Conservation (phyloP, 2,113 vertebrate species). For the Chloropsis cyanopogon region DNA sequence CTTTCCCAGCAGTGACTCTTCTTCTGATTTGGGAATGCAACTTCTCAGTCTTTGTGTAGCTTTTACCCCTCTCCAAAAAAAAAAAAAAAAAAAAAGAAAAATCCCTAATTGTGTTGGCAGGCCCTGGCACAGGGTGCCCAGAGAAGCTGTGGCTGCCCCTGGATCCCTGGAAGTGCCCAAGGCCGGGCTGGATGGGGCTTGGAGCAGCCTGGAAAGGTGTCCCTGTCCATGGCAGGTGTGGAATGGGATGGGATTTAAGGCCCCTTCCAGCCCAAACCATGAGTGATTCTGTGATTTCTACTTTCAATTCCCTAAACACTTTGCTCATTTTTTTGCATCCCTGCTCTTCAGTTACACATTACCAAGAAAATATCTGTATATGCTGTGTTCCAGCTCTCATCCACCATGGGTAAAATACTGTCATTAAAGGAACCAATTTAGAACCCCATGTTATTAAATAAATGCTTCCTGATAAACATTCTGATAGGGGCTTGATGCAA, state of each 20-base stretch:
- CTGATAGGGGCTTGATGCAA: not conserved
- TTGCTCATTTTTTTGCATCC: not conserved
- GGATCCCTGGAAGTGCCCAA: not conserved
- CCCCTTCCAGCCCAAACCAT: not conserved
- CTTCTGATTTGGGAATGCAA: not conserved
- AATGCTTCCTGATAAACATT: not conserved
- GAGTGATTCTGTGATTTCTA: not conserved
- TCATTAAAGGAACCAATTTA: not conserved
- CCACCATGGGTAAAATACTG: not conserved
- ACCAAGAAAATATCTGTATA: not conserved
- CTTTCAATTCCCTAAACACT: too few relatives aligned
- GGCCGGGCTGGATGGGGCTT: not conserved
- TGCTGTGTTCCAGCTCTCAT: not conserved
- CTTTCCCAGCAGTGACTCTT: too few relatives aligned
- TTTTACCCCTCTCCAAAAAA: not conserved
- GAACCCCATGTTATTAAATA: not conserved
- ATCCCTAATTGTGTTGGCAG: not conserved
- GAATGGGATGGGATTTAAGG: accelerated
- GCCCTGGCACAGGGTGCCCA: not conserved
- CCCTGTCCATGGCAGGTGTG: not conserved
- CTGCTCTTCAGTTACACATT: not conserved
- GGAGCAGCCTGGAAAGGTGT: not conserved
- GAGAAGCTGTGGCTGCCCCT: not conserved
- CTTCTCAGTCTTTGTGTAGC: not conserved
- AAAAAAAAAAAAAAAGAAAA: not conserved